phyloP scores from a whole-genome alignment of 2,888 invertebrate genomes.

The Macrosiphum euphorbiae region DNA sequence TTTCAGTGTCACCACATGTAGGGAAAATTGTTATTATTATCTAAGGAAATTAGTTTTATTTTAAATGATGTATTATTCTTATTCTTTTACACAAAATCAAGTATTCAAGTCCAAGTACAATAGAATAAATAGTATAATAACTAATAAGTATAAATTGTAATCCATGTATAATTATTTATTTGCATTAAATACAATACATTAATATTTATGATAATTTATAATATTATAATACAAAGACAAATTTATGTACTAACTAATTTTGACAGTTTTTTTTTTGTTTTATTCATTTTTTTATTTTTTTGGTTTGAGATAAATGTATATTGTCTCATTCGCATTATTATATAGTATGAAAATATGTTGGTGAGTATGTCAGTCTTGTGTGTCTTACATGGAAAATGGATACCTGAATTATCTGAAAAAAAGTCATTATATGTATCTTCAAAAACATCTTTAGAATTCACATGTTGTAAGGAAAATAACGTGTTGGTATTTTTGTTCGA shows the following conservation, averaged over 20 bases:
- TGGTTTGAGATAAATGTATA: slow-evolving; percentile 7
- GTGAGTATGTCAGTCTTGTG: neutral
- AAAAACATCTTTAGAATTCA: neutral
- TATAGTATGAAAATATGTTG: slow-evolving; percentile 16
- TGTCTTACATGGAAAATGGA: neutral
- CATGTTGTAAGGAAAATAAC: neutral
- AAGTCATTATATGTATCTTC: slow-evolving; percentile 23
- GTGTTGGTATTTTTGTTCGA: too few relatives aligned
- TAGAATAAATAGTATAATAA: neutral
- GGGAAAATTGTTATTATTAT: neutral
- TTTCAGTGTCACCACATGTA: neutral
- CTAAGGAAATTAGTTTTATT: neutral
- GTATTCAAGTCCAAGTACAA: neutral
- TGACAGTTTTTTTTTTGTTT: neutral
- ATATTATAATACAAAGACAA: too few relatives aligned
- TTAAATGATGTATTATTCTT: neutral
- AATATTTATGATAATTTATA: too few relatives aligned
- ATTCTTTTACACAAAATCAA: neutral
- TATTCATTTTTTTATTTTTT: neutral
- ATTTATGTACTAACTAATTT: slow-evolving; percentile 15
- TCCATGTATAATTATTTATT: too few relatives aligned
- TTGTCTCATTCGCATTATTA: slow-evolving; percentile 19
- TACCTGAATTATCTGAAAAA: slow-evolving; percentile 8
- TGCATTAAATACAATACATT: too few relatives aligned
- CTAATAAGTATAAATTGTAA: neutral